Conservation (phyloP, 2,113 vertebrate species). For the Cettia cetti region DNA sequence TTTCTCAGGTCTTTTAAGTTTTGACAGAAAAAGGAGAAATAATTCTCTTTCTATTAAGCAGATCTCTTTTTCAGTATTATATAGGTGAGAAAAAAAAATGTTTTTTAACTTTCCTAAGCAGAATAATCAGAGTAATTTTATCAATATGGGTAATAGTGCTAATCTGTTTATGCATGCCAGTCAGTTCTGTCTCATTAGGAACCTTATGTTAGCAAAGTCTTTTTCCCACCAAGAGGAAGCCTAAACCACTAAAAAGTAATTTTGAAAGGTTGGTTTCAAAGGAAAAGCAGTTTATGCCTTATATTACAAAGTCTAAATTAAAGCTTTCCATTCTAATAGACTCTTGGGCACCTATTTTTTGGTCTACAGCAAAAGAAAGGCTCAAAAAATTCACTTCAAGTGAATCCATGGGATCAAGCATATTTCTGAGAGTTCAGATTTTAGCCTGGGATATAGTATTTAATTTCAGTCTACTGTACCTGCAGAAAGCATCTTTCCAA, state of each 20-base stretch:
- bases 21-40: neutral
- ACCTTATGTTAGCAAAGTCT: neutral
- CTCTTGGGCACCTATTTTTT: neutral
- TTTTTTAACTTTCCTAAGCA: neutral
- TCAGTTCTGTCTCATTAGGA: conserved; percentile 7
- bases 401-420: neutral
- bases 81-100: neutral
- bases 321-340: neutral
- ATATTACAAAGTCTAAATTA: neutral
- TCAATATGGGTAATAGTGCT: neutral
- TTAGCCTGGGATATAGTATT: neutral
- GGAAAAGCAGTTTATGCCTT: neutral
- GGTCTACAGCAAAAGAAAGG: neutral
- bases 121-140: neutral
- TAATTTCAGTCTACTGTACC: neutral
- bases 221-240: neutral
- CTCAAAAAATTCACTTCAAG: neutral
- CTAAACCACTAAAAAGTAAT: neutral
- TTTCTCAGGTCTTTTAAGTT: neutral
- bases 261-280: conserved; percentile 20
- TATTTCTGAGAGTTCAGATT: neutral
- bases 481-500: neutral
- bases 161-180: neutral
- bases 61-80: neutral
- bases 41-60: neutral